Percentiles rank a stretch among this genome's conserved stretches.
phyloP scores from a whole-genome alignment of 2,797 vertebrate species.

The Artibeus jamaicensis region DNA sequence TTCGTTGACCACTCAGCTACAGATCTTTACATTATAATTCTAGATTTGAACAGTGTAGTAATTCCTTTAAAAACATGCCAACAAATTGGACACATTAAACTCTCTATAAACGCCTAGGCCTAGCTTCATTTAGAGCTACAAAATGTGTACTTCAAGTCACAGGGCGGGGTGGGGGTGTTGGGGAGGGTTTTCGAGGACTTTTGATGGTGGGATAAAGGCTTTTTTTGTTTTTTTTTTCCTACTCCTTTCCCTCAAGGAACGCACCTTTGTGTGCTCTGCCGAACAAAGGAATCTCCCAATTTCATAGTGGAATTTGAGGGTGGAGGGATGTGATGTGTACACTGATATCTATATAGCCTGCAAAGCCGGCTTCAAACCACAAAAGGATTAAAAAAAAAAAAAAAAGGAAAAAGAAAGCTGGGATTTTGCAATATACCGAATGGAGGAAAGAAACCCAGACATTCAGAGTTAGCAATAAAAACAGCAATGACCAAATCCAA shows the following conservation, averaged over 20 bases:
- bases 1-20: not conserved
- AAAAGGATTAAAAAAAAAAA: slow-evolving; percentile 40
- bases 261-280: slow-evolving; percentile 56
- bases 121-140: slow-evolving; percentile 46
- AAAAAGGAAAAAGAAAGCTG: not conserved
- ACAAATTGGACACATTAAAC: slow-evolving; percentile 16
- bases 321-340: not conserved
- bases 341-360: not conserved
- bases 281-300: slow-evolving; percentile 66
- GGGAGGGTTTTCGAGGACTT: slow-evolving; percentile 22
- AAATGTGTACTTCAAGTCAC: not conserved
- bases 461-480: slow-evolving; percentile 50
- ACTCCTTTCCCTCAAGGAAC: slow-evolving; percentile 4
- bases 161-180: not conserved
- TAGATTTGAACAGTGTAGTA: not conserved
- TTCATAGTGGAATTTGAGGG: slow-evolving; percentile 56
- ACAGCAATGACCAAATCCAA: slow-evolving; percentile 37
- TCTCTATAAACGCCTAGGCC: not conserved
- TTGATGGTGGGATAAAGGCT: slow-evolving; percentile 40
- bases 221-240: not conserved
- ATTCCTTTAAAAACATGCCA: slow-evolving; percentile 32
- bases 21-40: slow-evolving; percentile 5
- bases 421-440: slow-evolving; percentile 31
- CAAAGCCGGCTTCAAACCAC: slow-evolving; percentile 43
- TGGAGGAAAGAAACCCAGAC: slow-evolving; percentile 18